Evolutionary conservation across 1,140 invertebrate species (phyloP).

Genomic region (Metaphire vulgaris): DNA sequence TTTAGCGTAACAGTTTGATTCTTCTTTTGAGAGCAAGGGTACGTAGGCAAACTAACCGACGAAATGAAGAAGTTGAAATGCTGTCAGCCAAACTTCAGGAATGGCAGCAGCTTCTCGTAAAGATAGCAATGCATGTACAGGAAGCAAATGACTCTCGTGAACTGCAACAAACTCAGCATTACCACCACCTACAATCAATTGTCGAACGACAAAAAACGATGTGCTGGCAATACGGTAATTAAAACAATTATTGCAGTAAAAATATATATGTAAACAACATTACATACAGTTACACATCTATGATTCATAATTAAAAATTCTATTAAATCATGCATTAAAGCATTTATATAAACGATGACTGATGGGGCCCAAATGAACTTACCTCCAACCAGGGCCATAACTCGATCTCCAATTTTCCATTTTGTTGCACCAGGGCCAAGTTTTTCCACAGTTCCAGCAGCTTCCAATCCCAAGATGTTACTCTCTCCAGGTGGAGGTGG

Average conservation of each 20-base stretch:
- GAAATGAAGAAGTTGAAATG: constrained; percentile 47
- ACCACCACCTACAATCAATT: constrained; percentile 41
- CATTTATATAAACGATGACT: neutral
- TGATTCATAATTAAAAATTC: neutral
- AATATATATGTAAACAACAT: neutral
- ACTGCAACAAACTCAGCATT: constrained; percentile 50
- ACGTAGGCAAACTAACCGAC: no score
- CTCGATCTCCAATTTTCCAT: constrained; percentile 9
- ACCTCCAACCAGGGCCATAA: constrained; percentile 12
- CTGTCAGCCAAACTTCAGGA: constrained; percentile 52
- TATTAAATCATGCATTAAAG: neutral
- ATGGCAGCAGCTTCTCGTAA: constrained; percentile 46
- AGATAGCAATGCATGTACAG: constrained; percentile 38
- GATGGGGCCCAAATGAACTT: neutral
- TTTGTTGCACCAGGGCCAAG: constrained; percentile 31
- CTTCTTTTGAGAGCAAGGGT: no score
- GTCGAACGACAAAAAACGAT: neutral
- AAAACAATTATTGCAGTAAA: neutral
- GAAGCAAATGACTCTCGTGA: constrained; percentile 43
- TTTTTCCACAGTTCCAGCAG: constrained; percentile 40
- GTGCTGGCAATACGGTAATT: neutral
- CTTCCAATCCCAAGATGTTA: constrained; percentile 49
- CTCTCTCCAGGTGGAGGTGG: constrained; percentile 43
- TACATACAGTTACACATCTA: neutral
- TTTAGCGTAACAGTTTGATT: neutral